These are phyloP conservation scores for Diachrysia chrysitis DNA, from an alignment of 2,888 invertebrate genomes.

Conservation along the genomic window DNA sequence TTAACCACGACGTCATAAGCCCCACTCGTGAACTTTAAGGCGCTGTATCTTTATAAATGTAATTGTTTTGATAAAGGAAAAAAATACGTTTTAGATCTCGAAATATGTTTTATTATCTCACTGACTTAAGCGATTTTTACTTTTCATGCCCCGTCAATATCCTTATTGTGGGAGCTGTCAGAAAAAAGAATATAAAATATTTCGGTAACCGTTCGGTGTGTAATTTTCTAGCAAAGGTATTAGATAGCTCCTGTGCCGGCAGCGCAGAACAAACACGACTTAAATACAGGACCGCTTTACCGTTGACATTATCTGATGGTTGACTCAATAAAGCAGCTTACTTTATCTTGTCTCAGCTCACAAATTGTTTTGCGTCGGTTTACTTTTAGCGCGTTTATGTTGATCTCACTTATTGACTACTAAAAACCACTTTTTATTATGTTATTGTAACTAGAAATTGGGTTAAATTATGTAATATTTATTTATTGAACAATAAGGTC, in stretches of 20 bases:
- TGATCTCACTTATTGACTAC: no score
- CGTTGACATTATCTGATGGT: slow-evolving; percentile 28
- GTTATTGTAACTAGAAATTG: neutral
- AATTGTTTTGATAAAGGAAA: no score
- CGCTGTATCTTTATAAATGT: no score
- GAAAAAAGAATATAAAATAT: slow-evolving; percentile 1
- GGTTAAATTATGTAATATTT: neutral
- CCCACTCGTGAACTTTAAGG: no score
- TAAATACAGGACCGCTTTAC: slow-evolving; percentile 33
- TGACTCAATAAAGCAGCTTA: slow-evolving; percentile 26
- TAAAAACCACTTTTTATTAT: no score
- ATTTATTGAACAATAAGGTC: neutral
- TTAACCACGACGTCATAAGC: no score
- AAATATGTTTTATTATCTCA: no score
- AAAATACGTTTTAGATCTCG: no score
- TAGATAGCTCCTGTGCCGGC: slow-evolving; percentile 35
- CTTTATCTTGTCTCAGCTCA: slow-evolving; percentile 11
- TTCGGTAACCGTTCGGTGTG: slow-evolving; percentile 42
- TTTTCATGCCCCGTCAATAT: no score
- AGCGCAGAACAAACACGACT: slow-evolving; percentile 29
- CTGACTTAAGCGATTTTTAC: no score
- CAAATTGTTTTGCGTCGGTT: slow-evolving; percentile 30
- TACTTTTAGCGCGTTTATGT: slow-evolving; percentile 10
- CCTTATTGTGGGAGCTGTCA: no score
- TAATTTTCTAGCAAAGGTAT: slow-evolving; percentile 30